These are phyloP conservation scores for Gobionotothen gibberifrons DNA, from an alignment of 2,797 vertebrate genomes.

Conservation along the genomic window DNA sequence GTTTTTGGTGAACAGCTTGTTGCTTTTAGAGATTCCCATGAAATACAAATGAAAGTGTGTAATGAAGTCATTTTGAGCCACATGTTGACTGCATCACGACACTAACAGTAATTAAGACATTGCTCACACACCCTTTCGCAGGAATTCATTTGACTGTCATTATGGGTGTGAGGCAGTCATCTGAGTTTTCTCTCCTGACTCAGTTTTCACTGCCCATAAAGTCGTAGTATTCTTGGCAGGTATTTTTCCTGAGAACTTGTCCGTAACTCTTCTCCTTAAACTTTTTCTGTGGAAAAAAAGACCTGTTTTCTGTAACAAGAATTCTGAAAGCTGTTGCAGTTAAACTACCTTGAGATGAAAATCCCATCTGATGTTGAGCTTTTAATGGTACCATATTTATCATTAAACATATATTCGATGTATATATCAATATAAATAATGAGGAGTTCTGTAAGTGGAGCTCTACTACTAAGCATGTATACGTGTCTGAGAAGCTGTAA, in stretches of 20 bases:
- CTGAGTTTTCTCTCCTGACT: slow-evolving; percentile 29
- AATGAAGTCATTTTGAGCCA: neutral
- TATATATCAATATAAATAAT: neutral
- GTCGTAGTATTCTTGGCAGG: slow-evolving; percentile 6
- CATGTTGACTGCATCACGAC: neutral
- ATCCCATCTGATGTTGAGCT: neutral
- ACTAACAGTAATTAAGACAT: neutral
- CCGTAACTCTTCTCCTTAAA: slow-evolving; percentile 9
- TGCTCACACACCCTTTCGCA: neutral
- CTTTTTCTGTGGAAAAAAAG: neutral
- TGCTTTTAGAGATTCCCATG: too few relatives aligned
- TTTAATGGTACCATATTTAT: neutral
- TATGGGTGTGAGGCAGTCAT: slow-evolving; percentile 26
- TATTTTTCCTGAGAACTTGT: slow-evolving; percentile 14
- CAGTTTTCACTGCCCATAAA: slow-evolving; percentile 17
- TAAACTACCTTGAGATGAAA: neutral
- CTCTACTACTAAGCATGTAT: too few relatives aligned
- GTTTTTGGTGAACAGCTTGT: neutral
- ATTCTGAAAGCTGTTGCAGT: neutral
- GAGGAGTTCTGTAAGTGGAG: neutral
- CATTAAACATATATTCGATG: neutral
- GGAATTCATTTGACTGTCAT: neutral
- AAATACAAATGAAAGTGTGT: neutral
- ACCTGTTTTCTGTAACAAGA: neutral
- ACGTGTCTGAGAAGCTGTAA: neutral